These are phyloP conservation scores for Gymnothorax reevesii DNA, from an alignment of 2,797 vertebrate genomes.

Conservation along the genomic window DNA sequence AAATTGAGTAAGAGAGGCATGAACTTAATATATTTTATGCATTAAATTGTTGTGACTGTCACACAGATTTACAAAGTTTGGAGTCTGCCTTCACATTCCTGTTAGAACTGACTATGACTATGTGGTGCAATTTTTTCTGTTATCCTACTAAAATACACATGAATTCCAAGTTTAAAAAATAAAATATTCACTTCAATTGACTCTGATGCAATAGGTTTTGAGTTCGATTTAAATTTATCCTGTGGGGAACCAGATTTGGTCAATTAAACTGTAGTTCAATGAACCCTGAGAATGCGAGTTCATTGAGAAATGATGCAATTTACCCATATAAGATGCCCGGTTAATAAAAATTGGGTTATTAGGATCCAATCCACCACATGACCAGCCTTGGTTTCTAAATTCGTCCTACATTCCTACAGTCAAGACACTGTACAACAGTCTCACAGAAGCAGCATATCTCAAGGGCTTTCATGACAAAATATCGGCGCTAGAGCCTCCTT, in stretches of 20 bases:
- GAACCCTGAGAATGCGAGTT: background rate
- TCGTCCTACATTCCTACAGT: background rate
- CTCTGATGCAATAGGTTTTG: background rate
- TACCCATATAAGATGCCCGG: background rate
- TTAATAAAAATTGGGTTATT: background rate
- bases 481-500: slow-evolving; percentile 41
- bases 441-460: background rate
- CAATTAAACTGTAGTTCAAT: too few relatives aligned
- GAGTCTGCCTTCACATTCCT: background rate
- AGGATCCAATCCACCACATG: background rate
- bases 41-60: background rate
- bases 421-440: background rate
- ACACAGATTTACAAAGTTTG: background rate
- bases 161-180: background rate
- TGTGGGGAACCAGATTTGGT: too few relatives aligned
- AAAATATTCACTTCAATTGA: background rate
- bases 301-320: background rate
- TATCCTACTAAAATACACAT: background rate
- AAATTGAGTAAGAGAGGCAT: background rate
- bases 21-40: background rate
- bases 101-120: background rate
- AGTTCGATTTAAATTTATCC: background rate
- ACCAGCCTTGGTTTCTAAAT: background rate
- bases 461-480: slow-evolving; percentile 12
- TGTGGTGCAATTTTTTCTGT: background rate